These are phyloP conservation scores for Steatocranus sp. DNA, from an alignment of 2,797 vertebrate species.

Conservation along the genomic window DNA sequence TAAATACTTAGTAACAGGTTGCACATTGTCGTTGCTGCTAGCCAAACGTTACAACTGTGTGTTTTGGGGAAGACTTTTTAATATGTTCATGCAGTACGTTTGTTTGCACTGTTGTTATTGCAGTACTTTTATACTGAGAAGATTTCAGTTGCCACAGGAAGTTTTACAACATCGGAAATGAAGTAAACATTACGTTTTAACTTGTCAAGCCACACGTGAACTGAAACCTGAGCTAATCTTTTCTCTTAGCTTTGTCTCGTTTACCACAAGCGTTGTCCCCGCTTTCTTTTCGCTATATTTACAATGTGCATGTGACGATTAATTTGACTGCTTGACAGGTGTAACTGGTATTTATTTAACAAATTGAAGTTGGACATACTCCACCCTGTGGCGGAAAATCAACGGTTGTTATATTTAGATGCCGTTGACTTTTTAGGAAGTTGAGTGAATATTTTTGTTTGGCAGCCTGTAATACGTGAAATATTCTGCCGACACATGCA, in stretches of 20 bases:
- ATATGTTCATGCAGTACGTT: neutral
- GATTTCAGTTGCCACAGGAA: neutral
- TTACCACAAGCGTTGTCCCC: neutral
- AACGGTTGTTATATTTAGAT: neutral
- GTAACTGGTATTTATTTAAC: neutral
- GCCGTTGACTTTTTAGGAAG: neutral
- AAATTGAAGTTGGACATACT: accelerated
- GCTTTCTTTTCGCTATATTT: neutral
- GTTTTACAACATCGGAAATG: constrained; percentile 8
- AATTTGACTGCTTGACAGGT: neutral
- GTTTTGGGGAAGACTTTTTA: neutral
- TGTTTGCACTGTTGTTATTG: neutral
- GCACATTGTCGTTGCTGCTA: neutral
- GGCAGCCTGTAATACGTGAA: neutral
- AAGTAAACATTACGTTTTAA: neutral
- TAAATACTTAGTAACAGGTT: neutral
- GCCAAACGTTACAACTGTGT: neutral
- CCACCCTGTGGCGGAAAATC: neutral
- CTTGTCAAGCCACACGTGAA: neutral
- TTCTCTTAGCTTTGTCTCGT: neutral
- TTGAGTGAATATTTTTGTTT: neutral
- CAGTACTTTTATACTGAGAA: accelerated
- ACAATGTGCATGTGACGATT: neutral
- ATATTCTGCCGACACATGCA: neutral
- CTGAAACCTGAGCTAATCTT: neutral